These are phyloP conservation scores for Dallia pectoralis DNA, from an alignment of 2,797 vertebrate species.

Conservation along the genomic window DNA sequence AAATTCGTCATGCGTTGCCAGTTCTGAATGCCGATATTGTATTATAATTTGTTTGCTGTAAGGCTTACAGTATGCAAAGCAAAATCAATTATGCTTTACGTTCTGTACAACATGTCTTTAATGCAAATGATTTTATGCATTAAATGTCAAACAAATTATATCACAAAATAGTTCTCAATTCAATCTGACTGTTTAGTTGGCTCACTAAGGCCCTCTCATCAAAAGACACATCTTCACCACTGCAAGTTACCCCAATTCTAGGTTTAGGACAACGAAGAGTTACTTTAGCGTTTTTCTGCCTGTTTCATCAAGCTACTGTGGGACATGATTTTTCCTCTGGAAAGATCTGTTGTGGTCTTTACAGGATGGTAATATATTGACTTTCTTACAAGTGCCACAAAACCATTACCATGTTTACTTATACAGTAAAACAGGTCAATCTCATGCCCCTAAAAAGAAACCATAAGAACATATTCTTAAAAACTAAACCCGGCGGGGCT, in stretches of 20 bases:
- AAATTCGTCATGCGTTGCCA: not conserved
- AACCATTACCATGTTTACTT: not conserved
- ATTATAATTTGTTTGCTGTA: not conserved
- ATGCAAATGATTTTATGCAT: not conserved
- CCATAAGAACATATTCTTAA: constrained; percentile 14
- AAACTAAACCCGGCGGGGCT: constrained; percentile 27
- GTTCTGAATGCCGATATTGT: not conserved
- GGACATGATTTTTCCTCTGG: not conserved
- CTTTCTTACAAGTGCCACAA: constrained; percentile 4
- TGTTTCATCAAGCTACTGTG: not conserved
- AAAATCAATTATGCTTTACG: not conserved
- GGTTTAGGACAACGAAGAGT: not conserved
- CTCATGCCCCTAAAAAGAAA: not conserved
- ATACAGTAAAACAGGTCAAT: not conserved
- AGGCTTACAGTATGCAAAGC: not conserved
- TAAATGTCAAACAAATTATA: not conserved
- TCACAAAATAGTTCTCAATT: not conserved
- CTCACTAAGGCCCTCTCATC: not conserved
- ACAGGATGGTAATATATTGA: not conserved
- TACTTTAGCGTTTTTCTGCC: not conserved
- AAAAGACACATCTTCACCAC: not conserved
- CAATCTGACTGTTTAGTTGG: not conserved
- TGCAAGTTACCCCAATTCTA: not conserved
- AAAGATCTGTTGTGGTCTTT: not conserved
- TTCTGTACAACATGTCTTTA: not conserved